These are phyloP conservation scores for Bombus ignitus DNA, from an alignment of 1,140 invertebrate genomes.

Conservation along the genomic window DNA sequence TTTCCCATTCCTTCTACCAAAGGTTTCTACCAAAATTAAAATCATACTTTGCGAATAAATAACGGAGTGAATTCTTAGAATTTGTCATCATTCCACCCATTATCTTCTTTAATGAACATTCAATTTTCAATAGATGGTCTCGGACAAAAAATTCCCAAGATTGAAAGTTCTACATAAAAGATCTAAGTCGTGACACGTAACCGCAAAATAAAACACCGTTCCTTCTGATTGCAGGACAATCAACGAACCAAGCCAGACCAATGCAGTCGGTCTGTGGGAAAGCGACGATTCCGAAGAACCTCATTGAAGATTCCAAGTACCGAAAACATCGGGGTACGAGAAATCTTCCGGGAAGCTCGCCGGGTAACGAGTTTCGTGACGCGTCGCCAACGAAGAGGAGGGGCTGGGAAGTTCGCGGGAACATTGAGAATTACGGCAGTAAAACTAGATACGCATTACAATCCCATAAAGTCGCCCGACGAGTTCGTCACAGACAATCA, in stretches of 20 bases:
- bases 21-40: no score
- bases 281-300: slow-evolving; percentile 24
- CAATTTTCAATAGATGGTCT: neutral
- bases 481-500: slow-evolving; percentile 67
- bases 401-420: slow-evolving; percentile 40
- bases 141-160: neutral
- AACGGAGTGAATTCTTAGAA: no score
- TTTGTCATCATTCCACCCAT: no score
- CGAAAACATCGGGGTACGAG: slow-evolving; percentile 32
- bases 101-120: no score
- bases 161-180: neutral
- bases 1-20: no score
- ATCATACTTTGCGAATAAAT: no score
- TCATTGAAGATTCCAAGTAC: slow-evolving; percentile 39
- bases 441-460: slow-evolving; percentile 65
- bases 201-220: no score
- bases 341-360: slow-evolving; percentile 53
- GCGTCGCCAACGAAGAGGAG: neutral
- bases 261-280: neutral
- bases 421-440: slow-evolving; percentile 58
- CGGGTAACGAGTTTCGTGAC: slow-evolving; percentile 64
- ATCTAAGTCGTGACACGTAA: neutral
- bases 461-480: slow-evolving; percentile 60
- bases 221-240: no score
- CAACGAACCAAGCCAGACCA: neutral